Evolutionary conservation across 1,140 invertebrate genomes (phyloP), one percentile per base, ranked within the genome.

Genomic region (Nixonia krombeini): DNA sequence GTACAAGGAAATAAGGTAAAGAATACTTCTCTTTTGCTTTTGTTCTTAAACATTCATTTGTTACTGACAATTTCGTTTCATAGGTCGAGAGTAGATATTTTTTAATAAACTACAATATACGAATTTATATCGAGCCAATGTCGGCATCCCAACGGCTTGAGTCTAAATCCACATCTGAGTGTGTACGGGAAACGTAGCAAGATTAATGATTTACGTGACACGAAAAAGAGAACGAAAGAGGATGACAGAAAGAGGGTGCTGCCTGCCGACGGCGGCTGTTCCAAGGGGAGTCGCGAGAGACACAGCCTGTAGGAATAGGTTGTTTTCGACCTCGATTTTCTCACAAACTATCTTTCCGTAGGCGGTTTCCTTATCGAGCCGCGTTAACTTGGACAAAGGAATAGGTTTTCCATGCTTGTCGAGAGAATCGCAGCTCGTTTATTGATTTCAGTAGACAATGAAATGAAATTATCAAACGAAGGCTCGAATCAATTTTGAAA

Each of bases 131-230:
- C 58, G 21, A 56, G 23, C 51, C 33, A 67, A 52, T 44, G 37
- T 64, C 57, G 37, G 50, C 52, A 76, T 80, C 73, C 69, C 74
- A 73, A 73, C 71, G 68, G 62, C 74, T 79, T 72, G 64, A 74
- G 76, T 81, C 80, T 82, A 84, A 84, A 85, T 83, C 79, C 81
- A 84, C 82, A 83, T 84, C 75, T 73, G 77, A 84, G 80, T 81
- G 74, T 73, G 80, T 79, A 81, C 80, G 79, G 76, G 79, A 83
- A 83, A 83, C 78, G 81, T 76, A 78, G 76, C 58, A 84, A 85
- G 81, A 85, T 85, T 84, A 83, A 85, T 85, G 83, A 83, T 83
- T 78, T 76, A 75, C 74, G 78, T 79, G 82, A 82, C 81, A 83
- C 71, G 72, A 70, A 70, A 78, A 72, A 75, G 70, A 79, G 76